A percentile compares a stretch with the other conserved stretches of the same genome.
phyloP scores from a whole-genome alignment of 2,888 invertebrate species.

The Criorhina ranunculi region DNA sequence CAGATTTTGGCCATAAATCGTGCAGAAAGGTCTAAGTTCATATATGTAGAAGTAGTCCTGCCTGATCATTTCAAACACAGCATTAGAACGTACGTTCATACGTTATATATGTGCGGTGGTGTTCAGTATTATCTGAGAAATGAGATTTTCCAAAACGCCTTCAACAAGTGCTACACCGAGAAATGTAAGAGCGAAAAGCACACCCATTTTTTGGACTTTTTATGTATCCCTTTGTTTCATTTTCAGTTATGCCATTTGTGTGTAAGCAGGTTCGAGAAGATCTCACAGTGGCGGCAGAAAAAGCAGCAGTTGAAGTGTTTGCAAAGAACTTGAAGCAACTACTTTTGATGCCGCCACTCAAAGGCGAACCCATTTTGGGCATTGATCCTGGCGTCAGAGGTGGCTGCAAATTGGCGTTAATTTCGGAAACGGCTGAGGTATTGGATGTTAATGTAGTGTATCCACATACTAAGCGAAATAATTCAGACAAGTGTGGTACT shows the following conservation, averaged over 20 bases:
- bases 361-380: conserved; percentile 91
- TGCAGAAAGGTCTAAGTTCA: conserved; percentile 92
- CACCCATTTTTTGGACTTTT: background rate
- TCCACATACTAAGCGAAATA: conserved; percentile 86
- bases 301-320: conserved; percentile 93
- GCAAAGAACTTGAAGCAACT: conserved; percentile 93
- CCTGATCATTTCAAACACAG: conserved; percentile 87
- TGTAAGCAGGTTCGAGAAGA: conserved; percentile 89
- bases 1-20: conserved; percentile 95
- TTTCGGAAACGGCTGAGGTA: conserved; percentile 89
- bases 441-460: conserved; percentile 89
- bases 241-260: conserved; percentile 87
- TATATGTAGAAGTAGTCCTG: conserved; percentile 89
- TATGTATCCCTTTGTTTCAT: background rate
- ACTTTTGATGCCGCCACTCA: conserved; percentile 92
- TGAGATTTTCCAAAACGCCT: conserved; percentile 85
- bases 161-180: conserved; percentile 87
- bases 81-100: conserved; percentile 86
- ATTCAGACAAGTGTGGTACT: conserved; percentile 78
- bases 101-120: conserved; percentile 84
- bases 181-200: conserved; percentile 82
- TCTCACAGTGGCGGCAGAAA: conserved; percentile 90
- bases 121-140: conserved; percentile 82
- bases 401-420: conserved; percentile 95
- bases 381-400: conserved; percentile 95